phyloP scores from a whole-genome alignment of 2,888 invertebrate genomes.

The Odontocerum albicorne region DNA sequence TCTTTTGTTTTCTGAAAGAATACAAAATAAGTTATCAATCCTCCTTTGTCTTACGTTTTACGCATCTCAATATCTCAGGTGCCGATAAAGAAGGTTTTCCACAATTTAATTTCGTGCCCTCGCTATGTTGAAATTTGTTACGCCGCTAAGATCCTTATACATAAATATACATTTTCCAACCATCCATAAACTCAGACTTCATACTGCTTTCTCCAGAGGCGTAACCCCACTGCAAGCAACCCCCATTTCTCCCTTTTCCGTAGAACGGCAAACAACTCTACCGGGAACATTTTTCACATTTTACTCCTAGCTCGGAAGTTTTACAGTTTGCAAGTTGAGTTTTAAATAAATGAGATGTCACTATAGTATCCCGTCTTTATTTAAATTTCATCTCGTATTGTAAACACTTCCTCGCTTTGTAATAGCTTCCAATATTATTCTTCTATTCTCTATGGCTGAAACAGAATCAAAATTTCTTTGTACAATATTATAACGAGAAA shows the following conservation, averaged over 20 bases:
- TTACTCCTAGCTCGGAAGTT: constrained; percentile 14
- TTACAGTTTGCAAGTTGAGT: constrained; percentile 15
- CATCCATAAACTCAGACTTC: constrained; percentile 1
- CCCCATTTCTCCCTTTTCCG: not conserved
- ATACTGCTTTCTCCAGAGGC: not conserved
- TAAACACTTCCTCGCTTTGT: too few species aligned
- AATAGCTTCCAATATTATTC: too few species aligned
- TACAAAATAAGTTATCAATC: too few species aligned
- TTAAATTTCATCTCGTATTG: not conserved
- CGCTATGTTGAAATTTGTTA: not conserved
- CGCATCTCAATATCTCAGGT: not conserved
- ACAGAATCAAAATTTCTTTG: too few species aligned
- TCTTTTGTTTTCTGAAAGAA: too few species aligned
- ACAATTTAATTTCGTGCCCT: not conserved
- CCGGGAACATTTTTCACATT: constrained; percentile 19
- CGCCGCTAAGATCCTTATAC: not conserved
- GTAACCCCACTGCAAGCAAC: not conserved
- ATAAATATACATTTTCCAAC: constrained; percentile 13
- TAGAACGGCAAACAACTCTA: constrained; percentile 13
- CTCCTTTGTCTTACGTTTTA: not conserved
- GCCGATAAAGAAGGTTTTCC: not conserved
- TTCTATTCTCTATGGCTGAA: too few species aligned
- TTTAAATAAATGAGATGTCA: constrained; percentile 19
- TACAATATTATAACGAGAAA: too few species aligned
- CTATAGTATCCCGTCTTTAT: constrained; percentile 4